phyloP scores from a whole-genome alignment of 2,888 invertebrate genomes.

The Sericinus montela region DNA sequence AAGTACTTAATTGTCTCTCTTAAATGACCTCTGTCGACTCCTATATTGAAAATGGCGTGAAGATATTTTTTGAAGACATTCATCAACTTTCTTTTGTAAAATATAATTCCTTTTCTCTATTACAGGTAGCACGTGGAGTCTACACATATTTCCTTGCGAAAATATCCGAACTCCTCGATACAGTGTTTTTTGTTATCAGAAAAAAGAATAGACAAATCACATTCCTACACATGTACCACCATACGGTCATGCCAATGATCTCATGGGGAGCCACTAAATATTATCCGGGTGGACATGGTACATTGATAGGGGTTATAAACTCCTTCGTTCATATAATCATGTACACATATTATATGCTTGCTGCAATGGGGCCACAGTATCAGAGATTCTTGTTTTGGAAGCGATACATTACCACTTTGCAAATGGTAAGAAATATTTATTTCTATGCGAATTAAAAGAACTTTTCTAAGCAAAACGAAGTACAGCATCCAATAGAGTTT shows the following conservation, averaged over 20 bases:
- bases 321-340: conserved; percentile 89
- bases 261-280: conserved; percentile 88
- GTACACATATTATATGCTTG: conserved; percentile 89
- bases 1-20: no score
- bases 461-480: no score
- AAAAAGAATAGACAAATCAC: conserved; percentile 61
- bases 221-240: conserved; percentile 91
- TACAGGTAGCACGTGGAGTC: conserved; percentile 54
- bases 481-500: no score
- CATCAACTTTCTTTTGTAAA: no score
- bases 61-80: no score
- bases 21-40: no score
- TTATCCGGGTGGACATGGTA: conserved; percentile 87
- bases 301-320: conserved; percentile 85
- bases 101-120: neutral
- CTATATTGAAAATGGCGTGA: no score
- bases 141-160: conserved; percentile 90
- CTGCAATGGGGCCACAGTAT: conserved; percentile 86
- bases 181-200: conserved; percentile 92
- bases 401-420: conserved; percentile 89
- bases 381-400: conserved; percentile 93
- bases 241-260: conserved; percentile 87
- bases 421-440: conserved; percentile 80
- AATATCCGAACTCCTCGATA: conserved; percentile 87
- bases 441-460: no score